Base-by-base conservation (phyloP, 2,113 vertebrate genomes). In the Gorsachius goisagi region DNA sequence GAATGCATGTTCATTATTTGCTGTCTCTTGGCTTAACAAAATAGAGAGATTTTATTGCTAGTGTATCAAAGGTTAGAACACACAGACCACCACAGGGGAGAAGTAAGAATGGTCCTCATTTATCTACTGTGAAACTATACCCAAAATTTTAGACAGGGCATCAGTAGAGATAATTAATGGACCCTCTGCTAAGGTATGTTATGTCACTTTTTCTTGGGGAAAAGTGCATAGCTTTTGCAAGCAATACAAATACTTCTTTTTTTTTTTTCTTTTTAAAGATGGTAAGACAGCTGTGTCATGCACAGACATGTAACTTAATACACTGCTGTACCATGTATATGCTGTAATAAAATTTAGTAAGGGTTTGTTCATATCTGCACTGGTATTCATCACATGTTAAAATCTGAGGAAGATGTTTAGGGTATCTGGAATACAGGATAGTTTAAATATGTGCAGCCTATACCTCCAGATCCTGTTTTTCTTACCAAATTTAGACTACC, bases 271-370 rank as follows among this genome's bases (percentile, higher is more conserved):
- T 56, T 37, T 47, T 19, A 18, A 41, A 50, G 59, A 30, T 15
- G 10, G 4, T 55, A 55, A 44, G 32, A 12, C 35, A 71, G 9
- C 47, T 87, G 23, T 49, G n/a, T 71, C 32, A 12, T 27, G 13
- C 39, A 67, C 9, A 41, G 37, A 24, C 8, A 3, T 53, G 8
- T 30, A 56, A 37, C 19, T 67, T 52, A 17, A 41, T 56, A 10
- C 28, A 8, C 23, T 80, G 15, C 20, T 59, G 5, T 26, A 7
- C 20, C 17, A 17, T 3, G 11, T 35, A 12, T 35, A 13, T 0
- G 0, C 45, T 59, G 13, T 27, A 37, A 67, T 53, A 21, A 67
- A 91, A 47, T 19, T 60, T 12, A 82, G 37, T 56, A 52, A 68
- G 45, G 12, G 12, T 52, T 67, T 0, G 0, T 85, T 84, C 9